Evolutionary conservation across 2,888 invertebrate species (phyloP).

Genomic region (Melieria omissa): DNA sequence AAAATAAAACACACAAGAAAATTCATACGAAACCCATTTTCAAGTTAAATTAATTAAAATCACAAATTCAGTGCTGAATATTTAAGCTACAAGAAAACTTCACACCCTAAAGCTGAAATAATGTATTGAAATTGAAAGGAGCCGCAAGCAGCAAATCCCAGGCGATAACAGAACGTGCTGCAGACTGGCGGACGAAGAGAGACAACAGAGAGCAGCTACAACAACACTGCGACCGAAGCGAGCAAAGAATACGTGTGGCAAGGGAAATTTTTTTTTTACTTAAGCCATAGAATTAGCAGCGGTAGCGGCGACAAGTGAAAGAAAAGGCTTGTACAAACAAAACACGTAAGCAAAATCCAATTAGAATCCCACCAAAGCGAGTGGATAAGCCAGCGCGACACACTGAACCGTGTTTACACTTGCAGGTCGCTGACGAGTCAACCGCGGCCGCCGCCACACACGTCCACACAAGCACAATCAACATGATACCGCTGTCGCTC

Average conservation of each 20-base stretch:
- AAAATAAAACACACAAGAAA: no score
- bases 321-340: not conserved
- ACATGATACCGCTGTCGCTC: slow-evolving; percentile 73
- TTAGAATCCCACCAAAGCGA: not conserved
- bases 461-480: slow-evolving; percentile 25
- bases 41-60: no score
- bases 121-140: no score
- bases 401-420: not conserved
- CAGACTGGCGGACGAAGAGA: not conserved
- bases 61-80: no score
- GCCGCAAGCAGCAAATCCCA: no score
- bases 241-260: not conserved
- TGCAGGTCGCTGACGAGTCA: not conserved
- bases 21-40: no score
- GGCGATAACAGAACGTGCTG: no score
- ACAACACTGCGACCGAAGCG: not conserved
- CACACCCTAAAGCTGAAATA: no score
- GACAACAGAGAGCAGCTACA: not conserved
- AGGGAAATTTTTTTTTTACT: not conserved
- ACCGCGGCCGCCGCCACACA: not conserved
- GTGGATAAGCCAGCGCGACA: not conserved
- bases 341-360: slow-evolving; percentile 20
- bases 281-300: not conserved
- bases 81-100: no score
- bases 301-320: not conserved